Conservation (phyloP, 2,113 vertebrate species). For the Antennarius striatus region DNA sequence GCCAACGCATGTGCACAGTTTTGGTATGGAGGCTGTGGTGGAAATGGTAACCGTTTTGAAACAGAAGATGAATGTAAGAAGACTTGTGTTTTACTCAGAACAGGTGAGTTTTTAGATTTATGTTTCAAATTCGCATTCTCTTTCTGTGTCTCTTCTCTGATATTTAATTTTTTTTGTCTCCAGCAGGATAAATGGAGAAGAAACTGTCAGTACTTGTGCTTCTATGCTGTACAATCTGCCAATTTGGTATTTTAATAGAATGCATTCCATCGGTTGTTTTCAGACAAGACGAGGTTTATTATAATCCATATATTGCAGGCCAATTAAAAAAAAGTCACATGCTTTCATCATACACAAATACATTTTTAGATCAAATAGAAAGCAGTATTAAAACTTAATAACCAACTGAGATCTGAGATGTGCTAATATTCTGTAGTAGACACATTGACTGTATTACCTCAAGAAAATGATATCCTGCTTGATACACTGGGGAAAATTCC, state of each 20-base stretch:
- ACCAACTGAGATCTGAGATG: neutral
- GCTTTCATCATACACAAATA: neutral
- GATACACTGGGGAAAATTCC: neutral
- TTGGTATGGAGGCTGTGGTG: conserved; percentile 86
- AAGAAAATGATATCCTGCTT: conserved; percentile 4
- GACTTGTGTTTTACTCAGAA: conserved; percentile 74
- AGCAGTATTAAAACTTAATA: neutral
- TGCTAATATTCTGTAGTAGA: neutral
- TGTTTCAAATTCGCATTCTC: neutral
- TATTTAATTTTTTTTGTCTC: conserved; percentile 16
- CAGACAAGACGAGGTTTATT: neutral
- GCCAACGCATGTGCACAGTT: conserved; percentile 89
- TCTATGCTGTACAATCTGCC: conserved; percentile 8
- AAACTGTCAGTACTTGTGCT: conserved; percentile 10
- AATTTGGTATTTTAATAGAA: conserved; percentile 24
- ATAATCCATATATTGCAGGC: neutral
- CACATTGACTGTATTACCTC: conserved; percentile 23
- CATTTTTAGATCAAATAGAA: neutral
- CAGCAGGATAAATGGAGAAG: conserved; percentile 61
- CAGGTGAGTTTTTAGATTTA: conserved; percentile 57
- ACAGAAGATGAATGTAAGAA: conserved; percentile 83
- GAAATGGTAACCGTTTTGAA: conserved; percentile 86
- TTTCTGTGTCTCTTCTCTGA: conserved; percentile 1
- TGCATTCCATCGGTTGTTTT: conserved; percentile 26
- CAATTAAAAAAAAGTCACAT: neutral